Evolutionary conservation across 2,113 vertebrate genomes (phyloP), one percentile per base, ranked within the genome.

Genomic region (Gorsachius goisagi): DNA sequence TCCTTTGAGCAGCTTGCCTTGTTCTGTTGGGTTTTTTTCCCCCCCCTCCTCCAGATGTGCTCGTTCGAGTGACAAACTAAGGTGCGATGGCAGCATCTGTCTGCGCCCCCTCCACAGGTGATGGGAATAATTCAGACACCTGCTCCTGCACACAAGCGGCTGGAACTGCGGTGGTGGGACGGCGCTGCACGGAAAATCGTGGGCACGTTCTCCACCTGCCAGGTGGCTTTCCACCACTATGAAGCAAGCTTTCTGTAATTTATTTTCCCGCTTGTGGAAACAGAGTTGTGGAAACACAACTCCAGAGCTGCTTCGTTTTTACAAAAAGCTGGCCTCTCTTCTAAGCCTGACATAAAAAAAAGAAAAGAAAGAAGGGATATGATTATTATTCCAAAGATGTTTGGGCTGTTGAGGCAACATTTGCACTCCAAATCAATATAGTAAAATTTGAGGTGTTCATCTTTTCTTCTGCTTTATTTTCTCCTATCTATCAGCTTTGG

Each of bases 101-200:
- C 49, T 73, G 89, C 6, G 58, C 15, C 59, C 64, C 62, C 49
- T 49, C 72, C 28, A 4, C 0, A 17, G 49, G 39, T 35, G 47
- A 37, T 0, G 4, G 74, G 44, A 52, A 18, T 24, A 21, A 47
- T 24, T 52, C 89, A 37, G 53, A 7, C 55, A 62, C 45, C 33
- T 59, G 74, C 59, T 72, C 17, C 22, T 11, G 55, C 23, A 47
- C n/a, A 23, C 22, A 28, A 64, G 50, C 1, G 16, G 39, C 32
- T 49, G 63, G 16, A 68, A n/a, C 13, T 0, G 71, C 3, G 5
- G 73, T 33, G 30, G 10, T 16, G 55, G 55, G 39, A 68, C 0
- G 13, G 23, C 1, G 26, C 35, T 3, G 21, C 2, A 14, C 5
- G 5, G 49, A 35, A 56, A 18, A 44, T 1, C 1, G 1, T 1